phyloP scores from a whole-genome alignment of 1,140 invertebrate species.

The Ooceraea biroi region DNA sequence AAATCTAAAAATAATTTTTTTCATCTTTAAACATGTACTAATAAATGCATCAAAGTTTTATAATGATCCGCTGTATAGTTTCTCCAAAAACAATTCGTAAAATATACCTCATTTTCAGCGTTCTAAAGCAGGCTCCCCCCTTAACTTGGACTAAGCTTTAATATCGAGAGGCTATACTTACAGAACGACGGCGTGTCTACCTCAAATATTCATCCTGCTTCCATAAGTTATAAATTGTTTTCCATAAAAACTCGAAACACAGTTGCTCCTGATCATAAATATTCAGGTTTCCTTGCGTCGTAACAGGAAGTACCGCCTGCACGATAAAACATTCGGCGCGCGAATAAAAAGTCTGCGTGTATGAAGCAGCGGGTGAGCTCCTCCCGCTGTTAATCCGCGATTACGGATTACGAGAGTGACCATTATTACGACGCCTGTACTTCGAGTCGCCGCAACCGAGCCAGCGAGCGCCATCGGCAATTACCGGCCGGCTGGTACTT shows the following conservation, averaged over 20 bases:
- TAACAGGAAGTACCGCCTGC: slow-evolving; percentile 1
- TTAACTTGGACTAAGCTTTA: too few species aligned
- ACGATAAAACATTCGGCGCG: background rate
- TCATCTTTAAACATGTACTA: too few species aligned
- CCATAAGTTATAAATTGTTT: too few species aligned
- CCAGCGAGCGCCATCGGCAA: background rate
- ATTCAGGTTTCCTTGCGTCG: background rate
- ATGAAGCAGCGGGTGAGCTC: background rate
- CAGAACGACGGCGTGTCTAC: too few species aligned
- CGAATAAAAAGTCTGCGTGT: slow-evolving; percentile 6
- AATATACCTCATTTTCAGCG: too few species aligned
- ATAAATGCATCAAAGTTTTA: too few species aligned
- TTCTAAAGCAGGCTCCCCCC: too few species aligned
- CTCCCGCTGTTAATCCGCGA: slow-evolving; percentile 23
- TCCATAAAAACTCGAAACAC: slow-evolving; percentile 1
- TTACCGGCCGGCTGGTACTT: slow-evolving; percentile 1
- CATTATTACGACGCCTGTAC: slow-evolving; percentile 14
- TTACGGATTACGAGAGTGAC: slow-evolving; percentile 38
- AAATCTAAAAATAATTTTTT: too few species aligned
- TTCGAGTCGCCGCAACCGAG: background rate
- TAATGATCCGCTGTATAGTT: too few species aligned
- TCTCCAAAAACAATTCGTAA: too few species aligned
- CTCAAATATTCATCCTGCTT: too few species aligned
- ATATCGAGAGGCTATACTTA: too few species aligned
- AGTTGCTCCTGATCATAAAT: background rate